Evolutionary conservation across 1,140 invertebrate genomes (phyloP), one percentile per base, ranked within the genome.

Genomic region (Ptiloglossa arizonensis): DNA sequence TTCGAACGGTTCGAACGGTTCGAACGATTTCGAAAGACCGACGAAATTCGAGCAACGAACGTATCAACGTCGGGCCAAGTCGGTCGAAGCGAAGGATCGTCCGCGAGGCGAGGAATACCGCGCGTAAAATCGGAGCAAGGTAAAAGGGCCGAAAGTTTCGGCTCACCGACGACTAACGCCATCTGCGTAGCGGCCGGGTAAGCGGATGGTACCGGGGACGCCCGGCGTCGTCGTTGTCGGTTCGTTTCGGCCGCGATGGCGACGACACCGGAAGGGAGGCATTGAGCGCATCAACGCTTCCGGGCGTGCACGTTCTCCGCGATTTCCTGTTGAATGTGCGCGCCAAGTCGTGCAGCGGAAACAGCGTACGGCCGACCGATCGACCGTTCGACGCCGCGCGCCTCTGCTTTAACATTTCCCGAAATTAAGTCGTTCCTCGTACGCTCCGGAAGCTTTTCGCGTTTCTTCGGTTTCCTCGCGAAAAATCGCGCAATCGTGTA

Each of bases 201-300:
- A 44, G 3, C n/a, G 59, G 38, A 17, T 78, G 44, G 59, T 41
- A n/a, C 35, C 2, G 6, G 0, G n/a, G 38, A 70, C 72, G 50
- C n/a, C 22, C 52, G 50, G 29, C 64, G 71, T 59, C 64, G 64
- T 72, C 22, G 48, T 50, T 57, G 64, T 35, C 22, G 72, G 17
- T 24, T 13, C 41, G 54, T 19, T 9, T 32, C 60, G 1, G 22
- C 11, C 5, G 22, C 59, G 22, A 68, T 44, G 71, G 66, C 62
- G 74, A 50, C 63, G 15, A 5, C 24, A 62, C 71, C 79, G 85
- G 82, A 83, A 87, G 74, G 54, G 75, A 81, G 68, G 78, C 81
- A 86, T 87, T 75, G 59, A 83, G 80, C 79, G 84, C 85, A 85
- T 87, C 78, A 80, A 76, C 48, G 73, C 67, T 86, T 88, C 85